These are phyloP conservation scores for Agonum fuliginosum DNA, from an alignment of 2,888 invertebrate species.

Conservation along the genomic window DNA sequence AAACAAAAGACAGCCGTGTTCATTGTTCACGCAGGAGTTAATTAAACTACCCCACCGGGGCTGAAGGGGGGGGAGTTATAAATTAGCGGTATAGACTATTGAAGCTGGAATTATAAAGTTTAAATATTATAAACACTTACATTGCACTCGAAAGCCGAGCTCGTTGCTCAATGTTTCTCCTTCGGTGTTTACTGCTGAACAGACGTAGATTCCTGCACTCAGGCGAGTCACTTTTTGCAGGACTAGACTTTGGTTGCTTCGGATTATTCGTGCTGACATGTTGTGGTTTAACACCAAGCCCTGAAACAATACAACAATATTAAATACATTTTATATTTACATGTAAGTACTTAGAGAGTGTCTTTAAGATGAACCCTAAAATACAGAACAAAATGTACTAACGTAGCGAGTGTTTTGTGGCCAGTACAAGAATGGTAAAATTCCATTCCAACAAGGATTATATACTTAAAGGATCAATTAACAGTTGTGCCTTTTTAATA, in stretches of 20 bases:
- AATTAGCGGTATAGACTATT: constrained; percentile 14
- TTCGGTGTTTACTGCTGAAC: constrained; percentile 90
- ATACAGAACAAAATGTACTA: too few relatives aligned
- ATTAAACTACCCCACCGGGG: constrained; percentile 8
- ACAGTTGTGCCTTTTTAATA: too few relatives aligned
- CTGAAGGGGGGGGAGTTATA: neutral
- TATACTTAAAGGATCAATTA: too few relatives aligned
- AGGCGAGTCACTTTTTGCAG: constrained; percentile 91
- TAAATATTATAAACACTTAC: constrained; percentile 77
- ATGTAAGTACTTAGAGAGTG: too few relatives aligned
- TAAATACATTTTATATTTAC: neutral
- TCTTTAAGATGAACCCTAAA: too few relatives aligned
- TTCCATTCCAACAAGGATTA: too few relatives aligned
- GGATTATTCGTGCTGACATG: constrained; percentile 89
- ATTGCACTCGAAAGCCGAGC: constrained; percentile 89
- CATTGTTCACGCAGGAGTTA: constrained; percentile 40
- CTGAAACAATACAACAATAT: constrained; percentile 74
- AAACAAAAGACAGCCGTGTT: constrained; percentile 32
- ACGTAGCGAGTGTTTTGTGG: too few relatives aligned
- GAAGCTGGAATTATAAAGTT: neutral
- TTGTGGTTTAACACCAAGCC: constrained; percentile 88
- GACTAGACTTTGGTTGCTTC: constrained; percentile 94
- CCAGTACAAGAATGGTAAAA: too few relatives aligned
- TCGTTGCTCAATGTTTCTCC: constrained; percentile 92
- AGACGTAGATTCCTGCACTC: constrained; percentile 90